Conservation (phyloP, 1,140 invertebrate species). For the Aphis gossypii region DNA sequence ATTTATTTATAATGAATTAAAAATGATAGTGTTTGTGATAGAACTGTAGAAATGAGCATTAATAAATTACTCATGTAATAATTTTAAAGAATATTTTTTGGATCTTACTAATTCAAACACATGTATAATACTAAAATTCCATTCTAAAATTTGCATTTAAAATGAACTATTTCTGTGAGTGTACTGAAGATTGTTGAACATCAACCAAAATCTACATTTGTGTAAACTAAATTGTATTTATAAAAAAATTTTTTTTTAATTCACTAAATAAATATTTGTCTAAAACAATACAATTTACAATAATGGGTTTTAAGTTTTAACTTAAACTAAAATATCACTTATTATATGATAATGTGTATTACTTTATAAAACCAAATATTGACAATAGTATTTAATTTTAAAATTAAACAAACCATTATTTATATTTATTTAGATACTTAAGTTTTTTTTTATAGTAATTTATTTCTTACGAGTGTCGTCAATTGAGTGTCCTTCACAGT, state of each 20-base stretch:
- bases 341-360: no score
- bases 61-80: not conserved
- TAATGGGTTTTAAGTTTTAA: no score
- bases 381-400: not conserved
- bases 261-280: no score
- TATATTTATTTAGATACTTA: not conserved
- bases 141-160: not conserved
- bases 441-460: not conserved
- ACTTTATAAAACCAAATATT: no score
- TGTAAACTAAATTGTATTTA: not conserved
- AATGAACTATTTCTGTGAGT: not conserved
- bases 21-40: not conserved
- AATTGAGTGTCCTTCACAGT: not conserved
- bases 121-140: not conserved
- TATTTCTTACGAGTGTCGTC: not conserved
- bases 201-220: not conserved
- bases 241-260: no score
- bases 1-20: not conserved
- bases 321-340: not conserved
- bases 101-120: not conserved
- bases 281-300: no score
- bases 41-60: not conserved
- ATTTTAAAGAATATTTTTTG: not conserved
- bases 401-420: not conserved
- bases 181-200: not conserved